These are phyloP conservation scores for Streblospio benedicti DNA, from an alignment of 1,140 invertebrate genomes.

Conservation along the genomic window DNA sequence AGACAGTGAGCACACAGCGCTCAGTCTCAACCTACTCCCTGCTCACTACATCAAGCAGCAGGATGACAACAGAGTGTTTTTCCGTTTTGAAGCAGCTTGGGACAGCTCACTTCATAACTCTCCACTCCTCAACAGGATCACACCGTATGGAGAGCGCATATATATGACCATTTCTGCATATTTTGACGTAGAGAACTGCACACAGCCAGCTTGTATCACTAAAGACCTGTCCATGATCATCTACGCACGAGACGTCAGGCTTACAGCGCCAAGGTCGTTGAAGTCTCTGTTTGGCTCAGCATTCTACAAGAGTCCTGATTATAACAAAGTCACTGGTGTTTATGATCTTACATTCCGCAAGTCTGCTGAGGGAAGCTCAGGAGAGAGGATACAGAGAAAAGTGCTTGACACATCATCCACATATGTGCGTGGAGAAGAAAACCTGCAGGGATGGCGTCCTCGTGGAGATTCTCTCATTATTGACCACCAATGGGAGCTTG, in stretches of 20 bases:
- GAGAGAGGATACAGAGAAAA: conserved; percentile 80
- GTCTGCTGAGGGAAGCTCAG: conserved; percentile 75
- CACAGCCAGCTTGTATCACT: conserved; percentile 91
- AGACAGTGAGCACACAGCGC: conserved; percentile 77
- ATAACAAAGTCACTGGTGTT: conserved; percentile 88
- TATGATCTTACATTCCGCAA: conserved; percentile 88
- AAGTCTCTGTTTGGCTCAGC: conserved; percentile 80
- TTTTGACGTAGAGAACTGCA: conserved; percentile 95
- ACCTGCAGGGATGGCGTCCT: conserved; percentile 89
- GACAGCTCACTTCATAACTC: conserved; percentile 98
- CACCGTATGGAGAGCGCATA: conserved; percentile 90
- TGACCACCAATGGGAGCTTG: conserved; percentile 98
- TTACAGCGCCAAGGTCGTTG: conserved; percentile 65
- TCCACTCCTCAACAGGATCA: conserved; percentile 84
- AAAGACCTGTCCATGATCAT: conserved; percentile 97
- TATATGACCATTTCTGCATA: conserved; percentile 98
- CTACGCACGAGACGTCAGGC: conserved; percentile 88
- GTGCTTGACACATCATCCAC: conserved; percentile 95
- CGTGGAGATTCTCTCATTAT: conserved; percentile 94
- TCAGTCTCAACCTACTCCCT: conserved; percentile 93
- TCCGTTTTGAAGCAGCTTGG: conserved; percentile 98
- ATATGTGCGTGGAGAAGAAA: conserved; percentile 97
- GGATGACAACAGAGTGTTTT: conserved; percentile 86
- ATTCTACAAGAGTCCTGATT: conserved; percentile 74
- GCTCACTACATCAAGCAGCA: conserved; percentile 85